Conservation (phyloP, 2,797 vertebrate species). For the Fratercula arctica region DNA sequence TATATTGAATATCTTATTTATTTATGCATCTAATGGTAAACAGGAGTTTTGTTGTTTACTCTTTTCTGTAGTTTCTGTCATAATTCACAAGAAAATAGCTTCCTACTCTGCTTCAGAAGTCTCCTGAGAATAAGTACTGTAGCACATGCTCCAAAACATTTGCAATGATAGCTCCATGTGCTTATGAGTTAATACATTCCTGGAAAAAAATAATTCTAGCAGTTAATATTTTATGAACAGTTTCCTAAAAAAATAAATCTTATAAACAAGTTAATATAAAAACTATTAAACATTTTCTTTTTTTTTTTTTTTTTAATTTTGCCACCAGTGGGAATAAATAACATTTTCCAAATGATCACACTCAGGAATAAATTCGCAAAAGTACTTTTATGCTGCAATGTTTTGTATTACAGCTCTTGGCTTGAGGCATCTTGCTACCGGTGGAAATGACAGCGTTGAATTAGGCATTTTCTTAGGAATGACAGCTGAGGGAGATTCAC, state of each 20-base stretch:
- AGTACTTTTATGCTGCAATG: not conserved
- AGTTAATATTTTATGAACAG: not conserved
- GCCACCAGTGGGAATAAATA: not conserved
- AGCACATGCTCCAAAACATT: not conserved
- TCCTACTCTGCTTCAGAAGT: not conserved
- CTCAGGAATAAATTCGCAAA: not conserved
- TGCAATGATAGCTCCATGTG: not conserved
- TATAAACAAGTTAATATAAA: not conserved
- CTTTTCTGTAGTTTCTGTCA: not conserved
- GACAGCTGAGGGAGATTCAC: not conserved
- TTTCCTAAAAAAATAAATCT: not conserved
- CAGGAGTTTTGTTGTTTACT: not conserved
- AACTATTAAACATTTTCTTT: not conserved
- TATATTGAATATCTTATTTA: not conserved
- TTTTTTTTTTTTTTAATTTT: not conserved
- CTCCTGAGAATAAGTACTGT: not conserved
- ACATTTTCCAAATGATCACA: not conserved
- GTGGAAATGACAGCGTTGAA: not conserved
- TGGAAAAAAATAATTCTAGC: not conserved
- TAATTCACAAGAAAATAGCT: not conserved
- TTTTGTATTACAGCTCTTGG: not conserved
- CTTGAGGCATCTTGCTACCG: not conserved
- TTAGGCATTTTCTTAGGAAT: not conserved
- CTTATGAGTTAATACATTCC: not conserved
- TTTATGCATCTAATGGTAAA: not conserved